Evolutionary conservation across 2,797 vertebrate species (phyloP), one percentile per base, ranked within the genome.

Genomic region (Avahi laniger): DNA sequence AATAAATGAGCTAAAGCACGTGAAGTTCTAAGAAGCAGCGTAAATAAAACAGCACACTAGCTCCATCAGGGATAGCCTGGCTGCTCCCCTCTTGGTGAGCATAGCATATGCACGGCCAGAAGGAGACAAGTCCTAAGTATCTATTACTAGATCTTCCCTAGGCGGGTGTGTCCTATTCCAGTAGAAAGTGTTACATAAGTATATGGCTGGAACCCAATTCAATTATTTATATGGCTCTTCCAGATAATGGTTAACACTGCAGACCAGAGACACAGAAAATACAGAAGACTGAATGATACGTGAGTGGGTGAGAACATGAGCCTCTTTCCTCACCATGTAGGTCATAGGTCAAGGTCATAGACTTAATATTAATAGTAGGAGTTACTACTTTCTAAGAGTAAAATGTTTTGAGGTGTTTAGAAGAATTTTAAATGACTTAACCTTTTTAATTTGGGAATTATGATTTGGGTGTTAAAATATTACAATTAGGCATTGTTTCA

Each of bases 381-480:
- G 28, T 63, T 48, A 17, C 48, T 83, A 89, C 41, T 88, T 81
- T 85, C 20, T 70, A 96, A 96, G 67, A 91, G 75, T 67, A 14
- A 96, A 94, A 65, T 89, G 38, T 35, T 96, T 89, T 94, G 57
- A 97, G 48, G 69, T 22, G 89, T 96, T 95, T 86, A 94, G 57
- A 52, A 83, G 38, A 91, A 80, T 81, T 91, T 81, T 54, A 91
- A 93, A 78, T 90, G 86, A 95, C 63, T 89, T 86, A 92, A 79
- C 54, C 81, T 93, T 91, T 59, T 95, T 79, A 93, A 94, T 96
- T 92, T 69, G 46, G 65, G 89, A 69, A 85, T 88, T 94, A 88
- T 88, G 52, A 92, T 73, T 80, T 91, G 43, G 73, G 18, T 18
- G 93, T 84, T 96, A 91, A 95, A 96, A 57, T 90, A 91, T 86